These are phyloP conservation scores for Crocidura indochinensis DNA, from an alignment of 2,797 vertebrate genomes.

Conservation along the genomic window DNA sequence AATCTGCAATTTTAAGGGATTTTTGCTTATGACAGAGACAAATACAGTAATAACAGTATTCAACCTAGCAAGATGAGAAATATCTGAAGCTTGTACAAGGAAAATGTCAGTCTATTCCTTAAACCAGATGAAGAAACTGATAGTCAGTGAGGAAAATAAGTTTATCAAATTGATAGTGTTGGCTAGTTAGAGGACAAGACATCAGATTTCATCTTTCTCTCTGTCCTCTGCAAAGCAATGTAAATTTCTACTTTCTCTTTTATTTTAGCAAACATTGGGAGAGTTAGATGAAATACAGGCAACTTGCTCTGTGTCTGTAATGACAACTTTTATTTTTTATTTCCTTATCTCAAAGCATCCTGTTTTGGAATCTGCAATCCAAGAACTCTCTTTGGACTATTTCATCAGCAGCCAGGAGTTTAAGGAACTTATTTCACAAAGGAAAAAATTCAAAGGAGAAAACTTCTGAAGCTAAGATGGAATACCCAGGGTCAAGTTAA, in stretches of 20 bases:
- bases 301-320: not conserved
- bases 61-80: not conserved
- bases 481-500: not conserved
- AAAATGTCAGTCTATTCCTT: not conserved
- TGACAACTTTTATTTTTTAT: not conserved
- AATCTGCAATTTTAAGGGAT: too few relatives aligned
- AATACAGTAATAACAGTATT: not conserved
- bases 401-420: not conserved
- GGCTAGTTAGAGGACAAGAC: not conserved
- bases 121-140: not conserved
- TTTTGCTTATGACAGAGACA: not conserved
- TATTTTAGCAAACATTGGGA: not conserved
- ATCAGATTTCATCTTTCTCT: not conserved
- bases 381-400: not conserved
- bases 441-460: slow-evolving; percentile 16
- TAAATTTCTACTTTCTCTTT: not conserved
- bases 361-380: not conserved
- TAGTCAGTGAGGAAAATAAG: not conserved
- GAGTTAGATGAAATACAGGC: not conserved
- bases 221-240: not conserved
- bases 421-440: not conserved
- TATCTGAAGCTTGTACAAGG: not conserved
- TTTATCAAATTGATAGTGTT: too few relatives aligned
- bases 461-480: not conserved
- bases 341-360: not conserved